A percentile compares a stretch with the other conserved stretches of the same genome.
Evolutionary conservation across 2,797 vertebrate species (phyloP).

Genomic region (Dicrostonyx torquatus): DNA sequence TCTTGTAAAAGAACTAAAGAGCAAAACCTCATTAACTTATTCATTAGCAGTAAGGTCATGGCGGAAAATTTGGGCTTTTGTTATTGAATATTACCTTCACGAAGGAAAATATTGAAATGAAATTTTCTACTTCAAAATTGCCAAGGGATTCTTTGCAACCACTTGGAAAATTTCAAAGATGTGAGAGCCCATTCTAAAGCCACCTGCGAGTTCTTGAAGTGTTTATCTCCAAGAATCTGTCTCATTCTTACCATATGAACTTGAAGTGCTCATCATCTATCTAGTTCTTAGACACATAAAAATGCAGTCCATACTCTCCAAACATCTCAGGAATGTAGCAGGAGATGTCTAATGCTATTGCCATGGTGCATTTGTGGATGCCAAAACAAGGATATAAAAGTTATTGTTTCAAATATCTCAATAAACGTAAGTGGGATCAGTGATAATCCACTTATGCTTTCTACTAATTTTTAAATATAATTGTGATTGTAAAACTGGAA

Average conservation of each 20-base stretch:
- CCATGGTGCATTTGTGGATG: neutral
- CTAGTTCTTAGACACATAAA: neutral
- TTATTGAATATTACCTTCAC: constrained; percentile 52
- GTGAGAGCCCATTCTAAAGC: constrained; percentile 6
- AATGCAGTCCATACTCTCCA: neutral
- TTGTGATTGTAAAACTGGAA: neutral
- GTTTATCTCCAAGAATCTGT: neutral
- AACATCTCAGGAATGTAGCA: constrained; percentile 24
- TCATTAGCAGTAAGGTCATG: constrained; percentile 45
- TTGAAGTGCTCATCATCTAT: neutral
- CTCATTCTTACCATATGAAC: neutral
- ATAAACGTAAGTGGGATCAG: constrained; percentile 6
- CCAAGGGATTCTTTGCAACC: constrained; percentile 59
- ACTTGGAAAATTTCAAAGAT: constrained; percentile 52
- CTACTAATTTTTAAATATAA: neutral
- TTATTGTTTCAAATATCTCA: neutral
- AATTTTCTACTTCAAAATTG: constrained; percentile 43
- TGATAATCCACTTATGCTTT: constrained; percentile 3
- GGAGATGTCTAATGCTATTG: constrained; percentile 26
- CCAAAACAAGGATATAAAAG: constrained; percentile 13
- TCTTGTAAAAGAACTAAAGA: constrained; percentile 67
- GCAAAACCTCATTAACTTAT: constrained; percentile 43
- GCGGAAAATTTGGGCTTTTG: constrained; percentile 52
- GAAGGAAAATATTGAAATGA: constrained; percentile 50
- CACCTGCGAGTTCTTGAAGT: neutral